Evolutionary conservation across 2,113 vertebrate genomes (phyloP).

Genomic region (Lathamus discolor): DNA sequence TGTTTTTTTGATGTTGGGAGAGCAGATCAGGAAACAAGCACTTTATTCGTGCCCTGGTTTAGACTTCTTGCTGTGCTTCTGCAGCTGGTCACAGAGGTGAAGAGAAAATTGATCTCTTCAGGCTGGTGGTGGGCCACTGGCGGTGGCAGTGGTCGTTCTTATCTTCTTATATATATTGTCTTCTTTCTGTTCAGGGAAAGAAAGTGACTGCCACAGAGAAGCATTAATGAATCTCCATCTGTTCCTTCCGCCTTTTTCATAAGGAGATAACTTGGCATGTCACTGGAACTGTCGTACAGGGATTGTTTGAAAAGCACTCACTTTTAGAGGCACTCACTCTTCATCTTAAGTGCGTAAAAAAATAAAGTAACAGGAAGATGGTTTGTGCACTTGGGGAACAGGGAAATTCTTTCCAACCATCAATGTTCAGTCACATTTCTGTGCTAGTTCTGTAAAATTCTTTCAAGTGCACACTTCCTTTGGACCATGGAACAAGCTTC

Average conservation of each 20-base stretch:
- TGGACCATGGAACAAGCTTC: background rate
- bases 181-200: background rate
- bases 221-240: background rate
- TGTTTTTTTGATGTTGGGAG: background rate
- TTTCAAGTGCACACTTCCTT: background rate
- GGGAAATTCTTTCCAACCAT: background rate
- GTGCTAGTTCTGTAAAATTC: background rate
- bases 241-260: background rate
- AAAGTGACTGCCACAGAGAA: background rate
- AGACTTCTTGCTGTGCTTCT: background rate
- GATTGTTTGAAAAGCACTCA: background rate
- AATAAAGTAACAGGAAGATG: background rate
- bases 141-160: background rate
- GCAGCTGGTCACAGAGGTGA: background rate
- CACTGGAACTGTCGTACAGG: no score
- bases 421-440: background rate
- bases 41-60: background rate
- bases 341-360: background rate
- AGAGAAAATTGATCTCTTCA: no score
- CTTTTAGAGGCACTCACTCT: background rate
- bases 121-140: background rate
- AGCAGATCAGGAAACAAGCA: background rate
- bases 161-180: background rate
- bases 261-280: background rate
- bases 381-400: background rate